Base-by-base conservation (phyloP, 1,140 invertebrate genomes). In the Dolichoris vasculosae region DNA sequence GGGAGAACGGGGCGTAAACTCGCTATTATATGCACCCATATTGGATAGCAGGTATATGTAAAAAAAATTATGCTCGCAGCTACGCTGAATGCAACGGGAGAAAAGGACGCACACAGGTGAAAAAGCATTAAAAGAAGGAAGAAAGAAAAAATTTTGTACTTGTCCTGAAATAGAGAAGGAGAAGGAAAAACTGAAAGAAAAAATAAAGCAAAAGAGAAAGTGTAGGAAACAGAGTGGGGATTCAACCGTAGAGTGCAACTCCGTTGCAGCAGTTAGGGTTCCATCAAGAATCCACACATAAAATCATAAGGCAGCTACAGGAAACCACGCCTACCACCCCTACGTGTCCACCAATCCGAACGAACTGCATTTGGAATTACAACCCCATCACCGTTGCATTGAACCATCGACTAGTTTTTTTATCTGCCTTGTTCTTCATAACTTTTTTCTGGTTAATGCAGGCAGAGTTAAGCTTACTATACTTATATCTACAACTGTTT, bases 281-380 rank as follows among this genome's bases (percentile, higher is more conserved):
- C 88, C 88, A 88, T 90, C 88, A 89, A 90, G 89, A 88, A 88
- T 88, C 82, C 91, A 90, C 89, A 91, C 91, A 92, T 92, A 92
- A 92, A 92, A 92, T 92, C 90, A 92, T 92, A 93, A 92, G 77
- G 64, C 84, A 85, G 64, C 78, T 76, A 63, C 8, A 82, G 78
- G 46, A 85, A 76, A 88, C 92, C 92, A 93, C 92, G 92, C 92
- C 92, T 87, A 92, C 89, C 90, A 92, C 90, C 92, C 92, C 90
- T 81, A 86, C 43, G 26, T 15, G 77, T 55, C 59, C 89, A 71
- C 92, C 92, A 93, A 93, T 93, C 89, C 86, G 86, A 73, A 88
- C 77, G 75, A 86, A 89, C 87, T 93, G 92, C 92, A 93, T 93
- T 92, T 91, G 3, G 89, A 92, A 92, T 93, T 92, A 91, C 91